phyloP scores from a whole-genome alignment of 2,888 invertebrate species.

The Melikaiella ostensackeni region DNA sequence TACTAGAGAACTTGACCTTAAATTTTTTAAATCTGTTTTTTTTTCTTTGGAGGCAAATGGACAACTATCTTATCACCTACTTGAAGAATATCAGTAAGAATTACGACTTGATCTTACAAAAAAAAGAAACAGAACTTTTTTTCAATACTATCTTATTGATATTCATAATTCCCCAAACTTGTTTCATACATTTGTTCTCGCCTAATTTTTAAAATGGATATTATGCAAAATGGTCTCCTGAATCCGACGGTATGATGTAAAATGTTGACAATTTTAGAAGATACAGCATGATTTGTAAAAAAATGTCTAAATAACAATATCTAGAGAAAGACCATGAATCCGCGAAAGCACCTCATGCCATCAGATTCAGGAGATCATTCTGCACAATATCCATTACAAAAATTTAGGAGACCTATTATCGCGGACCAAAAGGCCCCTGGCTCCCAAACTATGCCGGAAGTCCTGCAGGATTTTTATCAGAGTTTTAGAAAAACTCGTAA shows the following conservation, averaged over 20 bases:
- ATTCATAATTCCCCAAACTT: constrained; percentile 49
- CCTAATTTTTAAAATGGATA: constrained; percentile 35
- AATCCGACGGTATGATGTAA: too few relatives aligned
- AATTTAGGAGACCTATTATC: too few relatives aligned
- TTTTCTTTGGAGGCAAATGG: neutral
- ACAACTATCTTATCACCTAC: neutral
- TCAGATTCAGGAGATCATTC: too few relatives aligned
- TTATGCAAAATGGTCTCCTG: too few relatives aligned
- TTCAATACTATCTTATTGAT: constrained; percentile 44
- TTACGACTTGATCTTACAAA: neutral
- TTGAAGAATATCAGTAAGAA: neutral
- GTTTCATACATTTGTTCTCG: constrained; percentile 48
- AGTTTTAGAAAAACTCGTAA: neutral
- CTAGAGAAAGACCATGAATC: too few relatives aligned
- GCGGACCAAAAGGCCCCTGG: too few relatives aligned
- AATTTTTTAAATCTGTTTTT: neutral
- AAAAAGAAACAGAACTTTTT: neutral
- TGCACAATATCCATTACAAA: too few relatives aligned
- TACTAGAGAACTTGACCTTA: neutral
- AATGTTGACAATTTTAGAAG: too few relatives aligned
- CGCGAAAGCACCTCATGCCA: too few relatives aligned
- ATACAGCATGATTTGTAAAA: too few relatives aligned
- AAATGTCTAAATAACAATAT: too few relatives aligned
- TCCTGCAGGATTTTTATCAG: constrained; percentile 46
- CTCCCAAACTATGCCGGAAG: too few relatives aligned